Evolutionary conservation across 2,888 invertebrate genomes (phyloP).

Genomic region (Pammene fasciana): DNA sequence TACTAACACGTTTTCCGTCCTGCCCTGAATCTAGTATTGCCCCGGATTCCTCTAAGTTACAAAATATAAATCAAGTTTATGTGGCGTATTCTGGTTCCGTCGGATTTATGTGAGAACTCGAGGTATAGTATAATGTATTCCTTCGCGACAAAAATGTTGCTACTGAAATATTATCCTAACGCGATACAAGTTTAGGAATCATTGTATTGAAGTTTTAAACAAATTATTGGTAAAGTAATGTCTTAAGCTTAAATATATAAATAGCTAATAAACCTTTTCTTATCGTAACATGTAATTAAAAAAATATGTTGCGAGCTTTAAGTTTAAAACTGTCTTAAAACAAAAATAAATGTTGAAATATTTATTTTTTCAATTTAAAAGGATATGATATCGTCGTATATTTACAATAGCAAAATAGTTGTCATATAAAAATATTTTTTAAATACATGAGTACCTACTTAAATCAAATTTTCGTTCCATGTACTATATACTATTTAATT

Average conservation of each 20-base stretch:
- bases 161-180: slow-evolving; percentile 39
- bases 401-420: no score
- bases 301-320: no score
- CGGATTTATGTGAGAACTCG: slow-evolving; percentile 72
- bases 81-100: slow-evolving; percentile 74
- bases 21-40: background rate
- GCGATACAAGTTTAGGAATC: slow-evolving; percentile 18
- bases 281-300: no score
- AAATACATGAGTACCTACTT: no score
- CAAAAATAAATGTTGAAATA: no score
- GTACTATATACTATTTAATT: no score
- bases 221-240: background rate
- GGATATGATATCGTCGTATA: no score
- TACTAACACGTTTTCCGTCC: background rate
- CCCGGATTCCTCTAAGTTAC: slow-evolving; percentile 56
- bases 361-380: no score
- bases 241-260: background rate
- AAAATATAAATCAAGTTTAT: slow-evolving; percentile 81
- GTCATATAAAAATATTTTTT: no score
- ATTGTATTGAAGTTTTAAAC: background rate
- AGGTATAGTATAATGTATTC: slow-evolving; percentile 55
- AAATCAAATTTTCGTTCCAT: no score
- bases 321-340: no score
- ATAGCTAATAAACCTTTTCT: background rate
- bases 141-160: slow-evolving; percentile 36